A percentile compares a stretch with the other conserved stretches of the same genome.
Conservation (phyloP, 2,888 invertebrate genomes). For the Orchesellides sinensis region DNA sequence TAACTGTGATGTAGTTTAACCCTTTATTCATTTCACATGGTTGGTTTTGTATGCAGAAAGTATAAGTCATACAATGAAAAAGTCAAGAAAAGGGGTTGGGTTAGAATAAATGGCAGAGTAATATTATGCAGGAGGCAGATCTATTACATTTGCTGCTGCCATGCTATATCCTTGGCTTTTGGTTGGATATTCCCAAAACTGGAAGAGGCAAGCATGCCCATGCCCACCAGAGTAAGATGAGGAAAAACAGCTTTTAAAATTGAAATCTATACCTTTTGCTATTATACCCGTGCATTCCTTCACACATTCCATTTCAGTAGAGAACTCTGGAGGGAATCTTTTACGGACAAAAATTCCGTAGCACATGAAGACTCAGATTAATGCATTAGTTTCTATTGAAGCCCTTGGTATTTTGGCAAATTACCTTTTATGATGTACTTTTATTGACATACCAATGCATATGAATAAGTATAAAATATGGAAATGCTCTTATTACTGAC, state of each 20-base stretch:
- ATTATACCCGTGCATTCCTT: background rate
- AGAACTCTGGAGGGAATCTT: too few relatives aligned
- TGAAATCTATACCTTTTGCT: constrained; percentile 16
- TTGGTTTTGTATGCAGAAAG: background rate
- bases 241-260: background rate
- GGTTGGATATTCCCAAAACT: constrained; percentile 29
- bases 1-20: too few relatives aligned
- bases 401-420: background rate
- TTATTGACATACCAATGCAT: background rate
- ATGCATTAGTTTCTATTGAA: background rate
- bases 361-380: too few relatives aligned
- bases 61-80: background rate
- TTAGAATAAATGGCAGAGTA: too few relatives aligned
- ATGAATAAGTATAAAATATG: constrained; percentile 27
- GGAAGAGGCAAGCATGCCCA: constrained; percentile 12
- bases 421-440: too few relatives aligned
- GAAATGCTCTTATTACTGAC: constrained; percentile 25
- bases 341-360: too few relatives aligned
- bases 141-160: constrained; percentile 14
- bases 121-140: too few relatives aligned
- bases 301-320: background rate
- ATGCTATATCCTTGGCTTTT: constrained; percentile 18
- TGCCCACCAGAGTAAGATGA: background rate
- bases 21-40: background rate
- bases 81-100: constrained; percentile 27